Base-by-base conservation (phyloP, 2,113 vertebrate genomes). In the Limnothrissa miodon region DNA sequence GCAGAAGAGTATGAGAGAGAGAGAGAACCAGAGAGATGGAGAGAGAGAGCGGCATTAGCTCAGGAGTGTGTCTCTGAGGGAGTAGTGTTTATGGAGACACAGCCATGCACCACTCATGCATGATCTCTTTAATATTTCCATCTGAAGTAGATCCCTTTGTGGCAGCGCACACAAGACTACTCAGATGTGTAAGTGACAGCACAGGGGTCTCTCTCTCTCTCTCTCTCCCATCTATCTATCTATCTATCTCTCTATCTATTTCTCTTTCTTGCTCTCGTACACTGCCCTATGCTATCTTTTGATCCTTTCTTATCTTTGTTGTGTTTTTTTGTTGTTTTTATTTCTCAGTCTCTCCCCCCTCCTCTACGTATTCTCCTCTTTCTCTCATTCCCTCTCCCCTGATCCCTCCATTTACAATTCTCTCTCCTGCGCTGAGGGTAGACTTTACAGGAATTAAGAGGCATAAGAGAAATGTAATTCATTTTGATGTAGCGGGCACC, bases 111-210 rank as follows among this genome's bases (percentile, higher is more conserved):
- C 81, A 48, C 19, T 86, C 74, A 84, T 80, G 83, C 86, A 84
- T 83, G 84, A 82, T 83, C 74, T 87, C 86, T 81, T 87, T 81
- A 89, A 87, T 89, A 89, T 87, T 89, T 89, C 83, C 82, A 84
- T 87, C 86, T 81, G 86, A 87, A 86, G 84, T 83, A 59, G 83
- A 78, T 83, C 82, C 85, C 85, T 85, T 81, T 83, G 83, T 85
- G 83, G 84, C 45, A 78, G 36, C n/a, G 79, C 80, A n/a, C 74
- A 79, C 74, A 56, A 56, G 48, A 80, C 29, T 6, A 83, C 56
- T 86, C 85, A 86, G 84, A 44, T 83, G 80, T 53, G 44, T 78
- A 80, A 82, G 42, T 83, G 81, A 51, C 81, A 85, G 85, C 56
- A 80, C n/a, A 1, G 70, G 45, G 82, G 82, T 78, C 33, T 80